Base-by-base conservation (phyloP, 1,140 invertebrate genomes). In the Procambarus virginalis region DNA sequence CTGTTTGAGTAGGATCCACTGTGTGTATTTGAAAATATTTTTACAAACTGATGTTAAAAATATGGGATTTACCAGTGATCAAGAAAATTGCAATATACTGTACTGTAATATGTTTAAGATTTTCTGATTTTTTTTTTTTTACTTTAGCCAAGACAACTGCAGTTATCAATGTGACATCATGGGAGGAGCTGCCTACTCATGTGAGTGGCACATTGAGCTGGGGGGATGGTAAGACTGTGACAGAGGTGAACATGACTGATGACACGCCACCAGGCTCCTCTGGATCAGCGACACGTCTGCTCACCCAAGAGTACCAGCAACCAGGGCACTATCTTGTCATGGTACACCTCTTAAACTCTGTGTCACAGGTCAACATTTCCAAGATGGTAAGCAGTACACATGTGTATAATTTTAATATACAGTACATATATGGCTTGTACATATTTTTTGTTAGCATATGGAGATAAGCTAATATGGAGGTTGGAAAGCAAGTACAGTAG, bases 271-370 rank as follows among this genome's bases (percentile, higher is more conserved):
- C 68, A 9, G 64, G 86, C 3, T 46, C 78, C 46, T 45, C 77
- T 0, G 78, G 64, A 20, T 73, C 86, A 10, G 68, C 82, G 20
- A 75, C 48, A 60, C 20, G 22, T 9, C 75, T 10, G 45, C n/a
- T 88, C 9, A 75, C 60, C 20, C 78, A 88, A 45, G 70, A n/a
- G 34, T 88, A 80, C 60, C 34, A 80, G 9, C 20, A 49, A 3
- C 80, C 86, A 45, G 86, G 86, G 3, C 12, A 82, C 22, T 88
- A 81, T 22, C 78, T 20, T 14, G 78, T 88, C n/a, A 58, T 49
- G 14, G n/a, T 80, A 17, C 49, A 22, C 9, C 48, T 81, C 46
- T 34, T 6, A n/a, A 88, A 88, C 45, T 60, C 78, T 12, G 78
- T 88, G 49, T 88, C 86, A 6, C 46, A 70, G 14, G 79, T 51